Evolutionary conservation across 2,113 vertebrate species (phyloP), one percentile per base, ranked within the genome.

Genomic region (Onychostoma macrolepis): DNA sequence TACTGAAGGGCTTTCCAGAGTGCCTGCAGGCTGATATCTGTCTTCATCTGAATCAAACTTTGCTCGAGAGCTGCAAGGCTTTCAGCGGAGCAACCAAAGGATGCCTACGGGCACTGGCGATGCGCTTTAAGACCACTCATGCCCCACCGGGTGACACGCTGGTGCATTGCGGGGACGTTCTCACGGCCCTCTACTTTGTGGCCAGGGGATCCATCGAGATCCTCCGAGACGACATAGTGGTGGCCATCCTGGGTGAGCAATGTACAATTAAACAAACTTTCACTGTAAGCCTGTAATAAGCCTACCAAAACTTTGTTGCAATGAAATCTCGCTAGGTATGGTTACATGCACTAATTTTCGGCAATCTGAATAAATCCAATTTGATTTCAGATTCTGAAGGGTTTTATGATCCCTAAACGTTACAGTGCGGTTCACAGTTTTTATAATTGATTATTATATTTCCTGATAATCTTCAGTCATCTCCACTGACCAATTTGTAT

Each of bases 11-110:
- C 43, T 99, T 99, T 91, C 98, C 98, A 86, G 98, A 99, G 94
- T 99, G 98, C 92, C 96, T 99, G 89, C 98, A 99, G 95, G 98
- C 98, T 56, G 98, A 99, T 79, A 99, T 99, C 92, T 99, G 98
- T 91, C 97, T 99, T 83, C 98, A 99, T 89, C 97, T 99, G 90
- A 99, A 99, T 90, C 96, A 98, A 92, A 97, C 92, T 88, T 96
- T 99, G 90, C 96, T 99, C 50, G 95, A 99, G 91, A 96, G 95
- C 91, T 99, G 98, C 88, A 99, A 98, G 94, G 98, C 97, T 1
- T 99, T 99, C 86, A 90, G 69, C 0, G 98, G 98, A 0, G 98
- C 98, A 58, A 98, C 97, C 84, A 99, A 99, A 94, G 98, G 98
- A 90, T 99, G 98, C 92, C 96, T 99, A 41, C 94, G 98, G 87